phyloP scores from a whole-genome alignment of 2,797 vertebrate genomes.

The Prionace glauca region DNA sequence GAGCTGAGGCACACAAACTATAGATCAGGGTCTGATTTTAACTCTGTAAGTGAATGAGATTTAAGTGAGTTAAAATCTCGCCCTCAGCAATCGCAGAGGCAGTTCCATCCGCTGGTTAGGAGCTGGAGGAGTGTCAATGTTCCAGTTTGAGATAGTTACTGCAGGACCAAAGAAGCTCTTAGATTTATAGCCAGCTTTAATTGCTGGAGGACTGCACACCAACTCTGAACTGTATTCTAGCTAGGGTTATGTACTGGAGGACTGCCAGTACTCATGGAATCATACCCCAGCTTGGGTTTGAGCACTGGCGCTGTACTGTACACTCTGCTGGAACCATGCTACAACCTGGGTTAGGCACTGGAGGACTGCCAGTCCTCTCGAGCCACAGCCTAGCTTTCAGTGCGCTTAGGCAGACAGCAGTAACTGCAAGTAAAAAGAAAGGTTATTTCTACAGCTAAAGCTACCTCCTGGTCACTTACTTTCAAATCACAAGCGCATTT shows the following conservation, averaged over 20 bases:
- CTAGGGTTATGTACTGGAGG: not conserved
- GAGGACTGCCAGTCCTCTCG: not conserved
- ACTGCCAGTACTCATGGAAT: not conserved
- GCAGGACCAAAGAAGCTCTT: not conserved
- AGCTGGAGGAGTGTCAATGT: not conserved
- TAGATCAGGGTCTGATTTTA: not conserved
- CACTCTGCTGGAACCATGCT: not conserved
- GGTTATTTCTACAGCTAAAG: too few relatives aligned
- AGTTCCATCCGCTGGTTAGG: not conserved
- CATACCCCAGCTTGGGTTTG: not conserved
- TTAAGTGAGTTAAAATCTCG: not conserved
- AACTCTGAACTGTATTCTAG: not conserved
- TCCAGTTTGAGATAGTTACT: not conserved
- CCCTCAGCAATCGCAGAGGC: not conserved
- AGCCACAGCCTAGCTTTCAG: slow-evolving; percentile 10
- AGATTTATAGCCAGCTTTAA: not conserved
- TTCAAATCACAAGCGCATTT: not conserved
- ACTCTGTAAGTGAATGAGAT: not conserved
- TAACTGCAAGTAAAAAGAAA: not conserved
- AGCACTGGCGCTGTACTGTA: not conserved
- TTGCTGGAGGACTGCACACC: not conserved
- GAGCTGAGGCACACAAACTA: not conserved
- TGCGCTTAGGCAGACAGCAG: not conserved
- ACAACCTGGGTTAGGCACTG: not conserved
- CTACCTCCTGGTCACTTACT: not conserved